A percentile compares a stretch with the other conserved stretches of the same genome.
Evolutionary conservation across 1,140 invertebrate species (phyloP).

Genomic region (Leucophenga varia): DNA sequence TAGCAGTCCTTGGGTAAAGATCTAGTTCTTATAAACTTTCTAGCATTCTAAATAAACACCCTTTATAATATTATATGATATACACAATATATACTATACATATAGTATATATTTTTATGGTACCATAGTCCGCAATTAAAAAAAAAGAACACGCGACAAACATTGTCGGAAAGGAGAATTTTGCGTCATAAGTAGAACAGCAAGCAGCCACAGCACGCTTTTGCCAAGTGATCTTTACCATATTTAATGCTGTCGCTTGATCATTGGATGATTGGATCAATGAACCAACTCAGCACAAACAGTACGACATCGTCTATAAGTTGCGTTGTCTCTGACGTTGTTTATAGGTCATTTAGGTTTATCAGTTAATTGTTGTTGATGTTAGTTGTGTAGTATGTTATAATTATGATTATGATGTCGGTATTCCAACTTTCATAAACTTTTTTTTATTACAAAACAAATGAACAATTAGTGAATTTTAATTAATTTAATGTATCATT

Average conservation of each 20-base stretch:
- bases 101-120: neutral
- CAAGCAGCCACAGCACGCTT: slow-evolving; percentile 27
- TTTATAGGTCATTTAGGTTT: too few species aligned
- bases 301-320: too few species aligned
- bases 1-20: slow-evolving; percentile 14
- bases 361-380: too few species aligned
- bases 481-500: too few species aligned
- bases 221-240: slow-evolving; percentile 34
- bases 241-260: slow-evolving; percentile 11
- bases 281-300: slow-evolving; percentile 16
- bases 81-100: too few species aligned
- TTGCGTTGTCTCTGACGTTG: too few species aligned
- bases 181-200: slow-evolving; percentile 39
- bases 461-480: too few species aligned
- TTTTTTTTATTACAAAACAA: too few species aligned
- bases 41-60: slow-evolving; percentile 10
- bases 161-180: slow-evolving; percentile 22
- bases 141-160: slow-evolving; percentile 24
- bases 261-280: slow-evolving; percentile 31
- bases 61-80: slow-evolving; percentile 14
- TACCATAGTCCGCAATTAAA: slow-evolving; percentile 9
- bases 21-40: neutral
- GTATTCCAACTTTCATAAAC: too few species aligned
- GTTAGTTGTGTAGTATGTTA: too few species aligned
- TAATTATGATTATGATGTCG: too few species aligned